phyloP scores from a whole-genome alignment of 2,888 invertebrate species.

The Tanytarsus gracilentus region DNA sequence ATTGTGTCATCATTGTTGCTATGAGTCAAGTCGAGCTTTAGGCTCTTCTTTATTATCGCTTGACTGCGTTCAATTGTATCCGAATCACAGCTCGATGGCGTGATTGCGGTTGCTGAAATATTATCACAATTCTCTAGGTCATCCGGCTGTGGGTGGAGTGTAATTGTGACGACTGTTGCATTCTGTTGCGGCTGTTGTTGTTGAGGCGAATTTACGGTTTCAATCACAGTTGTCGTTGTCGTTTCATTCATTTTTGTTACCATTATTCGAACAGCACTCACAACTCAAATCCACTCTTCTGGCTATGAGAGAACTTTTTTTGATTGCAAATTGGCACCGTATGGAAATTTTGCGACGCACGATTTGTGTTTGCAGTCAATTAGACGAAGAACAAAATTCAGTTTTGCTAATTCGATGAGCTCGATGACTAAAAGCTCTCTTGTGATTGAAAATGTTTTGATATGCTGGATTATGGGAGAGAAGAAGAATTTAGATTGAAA shows the following conservation, averaged over 20 bases:
- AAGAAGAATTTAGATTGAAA: too few relatives aligned
- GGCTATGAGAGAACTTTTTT: neutral
- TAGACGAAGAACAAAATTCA: too few relatives aligned
- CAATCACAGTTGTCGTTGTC: constrained; percentile 30
- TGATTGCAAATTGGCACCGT: neutral
- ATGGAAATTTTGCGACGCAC: too few relatives aligned
- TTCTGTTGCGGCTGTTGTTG: constrained; percentile 28
- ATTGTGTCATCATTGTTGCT: constrained; percentile 22
- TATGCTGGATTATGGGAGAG: too few relatives aligned
- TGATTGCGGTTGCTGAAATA: constrained; percentile 31
- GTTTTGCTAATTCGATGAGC: too few relatives aligned
- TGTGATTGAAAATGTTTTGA: too few relatives aligned
- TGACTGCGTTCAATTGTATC: constrained; percentile 34
- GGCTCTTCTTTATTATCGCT: constrained; percentile 38
- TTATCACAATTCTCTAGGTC: constrained; percentile 13
- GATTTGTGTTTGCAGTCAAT: too few relatives aligned
- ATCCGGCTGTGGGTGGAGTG: constrained; percentile 20
- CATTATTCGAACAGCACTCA: constrained; percentile 30
- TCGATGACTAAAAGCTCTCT: too few relatives aligned
- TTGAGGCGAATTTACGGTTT: constrained; percentile 14
- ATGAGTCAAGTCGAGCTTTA: constrained; percentile 38
- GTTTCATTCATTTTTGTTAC: constrained; percentile 31
- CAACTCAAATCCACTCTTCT: too few relatives aligned
- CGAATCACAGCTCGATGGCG: constrained; percentile 15
- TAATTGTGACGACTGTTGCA: constrained; percentile 29